phyloP scores from a whole-genome alignment of 2,797 vertebrate genomes.

The Periophthalmus magnuspinnatus region DNA sequence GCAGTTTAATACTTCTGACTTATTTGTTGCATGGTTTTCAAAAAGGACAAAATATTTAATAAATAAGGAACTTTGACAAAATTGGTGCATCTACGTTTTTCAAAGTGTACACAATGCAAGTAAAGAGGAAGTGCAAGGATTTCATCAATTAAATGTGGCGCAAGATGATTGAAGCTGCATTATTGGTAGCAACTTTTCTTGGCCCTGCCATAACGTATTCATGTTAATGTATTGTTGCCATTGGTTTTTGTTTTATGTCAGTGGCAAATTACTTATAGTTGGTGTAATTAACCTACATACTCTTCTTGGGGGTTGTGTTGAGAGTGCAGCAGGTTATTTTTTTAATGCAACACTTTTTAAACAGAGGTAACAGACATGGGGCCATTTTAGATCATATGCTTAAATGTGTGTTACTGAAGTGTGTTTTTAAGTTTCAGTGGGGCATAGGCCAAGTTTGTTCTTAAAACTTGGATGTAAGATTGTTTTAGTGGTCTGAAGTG shows the following conservation, averaged over 20 bases:
- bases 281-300: background rate
- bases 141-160: background rate
- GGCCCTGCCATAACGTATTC: no score
- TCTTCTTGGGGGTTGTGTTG: no score
- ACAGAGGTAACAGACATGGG: background rate
- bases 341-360: background rate
- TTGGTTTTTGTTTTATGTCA: background rate
- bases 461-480: no score
- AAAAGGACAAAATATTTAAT: background rate
- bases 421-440: no score
- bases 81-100: background rate
- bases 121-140: background rate
- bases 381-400: background rate
- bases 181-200: background rate
- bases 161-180: background rate
- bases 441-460: no score
- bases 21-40: background rate
- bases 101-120: background rate
- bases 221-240: no score
- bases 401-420: background rate
- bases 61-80: background rate
- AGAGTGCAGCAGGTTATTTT: no score
- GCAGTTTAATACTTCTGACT: background rate
- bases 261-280: background rate
- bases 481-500: background rate